Evolutionary conservation across 2,113 vertebrate species (phyloP).

Genomic region (Ceyx margarethae): DNA sequence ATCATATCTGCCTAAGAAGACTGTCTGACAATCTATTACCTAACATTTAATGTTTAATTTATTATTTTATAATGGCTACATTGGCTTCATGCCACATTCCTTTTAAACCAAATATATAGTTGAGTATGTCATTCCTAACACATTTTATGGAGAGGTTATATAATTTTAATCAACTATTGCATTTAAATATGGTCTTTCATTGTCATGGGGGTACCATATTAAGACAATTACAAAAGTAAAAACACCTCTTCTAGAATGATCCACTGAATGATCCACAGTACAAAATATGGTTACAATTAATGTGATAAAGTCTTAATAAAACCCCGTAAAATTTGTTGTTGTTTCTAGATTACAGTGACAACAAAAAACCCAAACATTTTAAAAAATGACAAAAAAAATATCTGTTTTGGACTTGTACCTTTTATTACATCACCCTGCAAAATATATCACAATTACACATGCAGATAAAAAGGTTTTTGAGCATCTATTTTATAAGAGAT

Average conservation of each 20-base stretch:
- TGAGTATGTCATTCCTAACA: not conserved
- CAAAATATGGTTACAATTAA: not conserved
- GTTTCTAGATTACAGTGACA: not conserved
- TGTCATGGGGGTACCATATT: not conserved
- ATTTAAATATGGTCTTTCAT: not conserved
- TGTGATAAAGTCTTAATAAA: not conserved
- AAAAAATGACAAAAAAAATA: not conserved
- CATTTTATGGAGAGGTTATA: not conserved
- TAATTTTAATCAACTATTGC: not conserved
- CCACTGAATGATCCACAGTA: not conserved
- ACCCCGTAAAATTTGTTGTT: not conserved
- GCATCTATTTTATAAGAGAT: not conserved
- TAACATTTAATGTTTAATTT: not conserved
- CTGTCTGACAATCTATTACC: not conserved
- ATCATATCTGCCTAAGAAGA: not conserved
- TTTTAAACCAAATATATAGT: not conserved
- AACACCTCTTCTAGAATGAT: not conserved
- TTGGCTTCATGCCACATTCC: not conserved
- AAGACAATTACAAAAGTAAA: not conserved
- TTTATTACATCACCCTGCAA: not conserved
- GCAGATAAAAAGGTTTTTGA: slow-evolving; percentile 1
- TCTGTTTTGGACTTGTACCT: not conserved
- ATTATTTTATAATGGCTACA: not conserved
- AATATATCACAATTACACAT: not conserved
- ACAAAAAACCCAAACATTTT: not conserved